A percentile compares a stretch with the other conserved stretches of the same genome.
These are phyloP conservation scores for Macquaria ambigua DNA, from an alignment of 2,113 vertebrate genomes.

Conservation along the genomic window DNA sequence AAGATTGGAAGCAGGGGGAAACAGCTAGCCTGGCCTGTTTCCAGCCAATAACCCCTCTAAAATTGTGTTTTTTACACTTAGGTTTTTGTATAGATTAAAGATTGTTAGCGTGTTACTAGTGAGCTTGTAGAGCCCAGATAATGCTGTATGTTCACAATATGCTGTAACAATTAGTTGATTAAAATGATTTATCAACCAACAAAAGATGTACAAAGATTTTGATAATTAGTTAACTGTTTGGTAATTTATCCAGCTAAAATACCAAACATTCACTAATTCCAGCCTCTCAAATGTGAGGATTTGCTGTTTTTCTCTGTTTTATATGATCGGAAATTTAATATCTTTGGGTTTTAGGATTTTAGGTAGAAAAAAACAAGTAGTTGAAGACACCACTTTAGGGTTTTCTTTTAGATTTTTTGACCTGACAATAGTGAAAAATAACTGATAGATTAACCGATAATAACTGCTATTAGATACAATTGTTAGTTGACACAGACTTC, in stretches of 20 bases:
- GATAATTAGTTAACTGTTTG: neutral
- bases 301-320: neutral
- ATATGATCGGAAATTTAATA: neutral
- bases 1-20: neutral
- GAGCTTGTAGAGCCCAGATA: neutral
- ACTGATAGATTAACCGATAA: neutral
- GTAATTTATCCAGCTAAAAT: neutral
- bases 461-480: neutral
- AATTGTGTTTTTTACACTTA: neutral
- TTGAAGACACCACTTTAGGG: neutral
- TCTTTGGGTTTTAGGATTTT: neutral
- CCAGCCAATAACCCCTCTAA: neutral
- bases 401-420: neutral
- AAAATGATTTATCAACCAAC: neutral
- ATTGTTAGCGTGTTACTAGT: neutral
- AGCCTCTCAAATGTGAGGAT: neutral
- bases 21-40: neutral
- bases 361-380: neutral
- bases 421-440: neutral
- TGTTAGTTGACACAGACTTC: neutral
- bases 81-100: neutral
- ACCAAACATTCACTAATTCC: neutral
- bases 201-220: neutral
- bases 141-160: neutral
- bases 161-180: neutral